Percentiles rank a stretch among this genome's conserved stretches.
These are phyloP conservation scores for Ifrita kowaldi DNA, from an alignment of 2,113 vertebrate species.

Conservation along the genomic window DNA sequence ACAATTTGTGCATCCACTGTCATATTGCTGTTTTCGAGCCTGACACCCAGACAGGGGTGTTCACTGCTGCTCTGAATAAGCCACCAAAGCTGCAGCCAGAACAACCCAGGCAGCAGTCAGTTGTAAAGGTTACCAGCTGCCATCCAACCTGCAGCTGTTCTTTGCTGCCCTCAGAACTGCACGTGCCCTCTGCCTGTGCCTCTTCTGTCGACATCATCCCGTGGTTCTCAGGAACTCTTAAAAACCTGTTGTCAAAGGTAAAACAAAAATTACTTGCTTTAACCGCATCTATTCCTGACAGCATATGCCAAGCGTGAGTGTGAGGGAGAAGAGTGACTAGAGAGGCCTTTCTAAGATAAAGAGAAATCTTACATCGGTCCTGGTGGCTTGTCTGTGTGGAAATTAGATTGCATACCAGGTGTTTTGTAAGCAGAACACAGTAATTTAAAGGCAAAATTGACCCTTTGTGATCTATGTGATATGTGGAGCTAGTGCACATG, in stretches of 20 bases:
- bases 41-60: neutral
- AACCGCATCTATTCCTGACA: neutral
- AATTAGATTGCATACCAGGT: neutral
- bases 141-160: conserved; percentile 6
- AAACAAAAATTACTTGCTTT: conserved; percentile 15
- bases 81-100: neutral
- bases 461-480: neutral
- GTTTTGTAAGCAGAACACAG: neutral
- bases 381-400: neutral
- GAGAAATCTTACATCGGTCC: neutral
- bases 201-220: neutral
- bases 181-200: neutral
- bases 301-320: neutral
- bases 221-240: neutral
- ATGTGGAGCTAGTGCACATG: neutral
- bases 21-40: neutral
- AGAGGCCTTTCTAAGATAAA: neutral
- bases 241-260: conserved; percentile 1
- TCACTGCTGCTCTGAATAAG: neutral
- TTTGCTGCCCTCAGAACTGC: neutral
- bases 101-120: neutral
- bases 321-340: neutral
- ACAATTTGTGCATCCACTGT: neutral
- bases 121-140: conserved; percentile 1
- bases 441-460: conserved; percentile 2